Evolutionary conservation across 2,888 invertebrate genomes (phyloP), one percentile per base, ranked within the genome.

Genomic region (Ophion costatus): DNA sequence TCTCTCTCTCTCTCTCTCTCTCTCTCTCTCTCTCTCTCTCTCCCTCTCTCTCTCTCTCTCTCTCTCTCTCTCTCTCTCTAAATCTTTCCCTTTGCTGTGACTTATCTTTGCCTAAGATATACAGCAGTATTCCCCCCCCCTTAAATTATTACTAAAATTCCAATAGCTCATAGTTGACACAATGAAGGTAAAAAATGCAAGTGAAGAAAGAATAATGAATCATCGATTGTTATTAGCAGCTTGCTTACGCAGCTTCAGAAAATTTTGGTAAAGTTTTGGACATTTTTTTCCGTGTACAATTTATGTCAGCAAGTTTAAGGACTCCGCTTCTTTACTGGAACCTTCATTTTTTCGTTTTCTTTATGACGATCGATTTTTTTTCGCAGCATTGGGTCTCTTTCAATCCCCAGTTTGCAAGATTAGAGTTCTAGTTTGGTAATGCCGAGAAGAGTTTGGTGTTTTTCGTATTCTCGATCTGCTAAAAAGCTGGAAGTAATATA

Each of bases 91-190:
- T 70, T 67, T 51, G 20, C 56, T 59, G 71, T 45, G 64, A 57
- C 69, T 76, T 82, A 84, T 82, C 70, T 71, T 59, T 38, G 63
- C 17, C 17, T 29, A 22, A 74, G 29, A 74, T 61, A 45, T 45
- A 45, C 63, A 29, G 42, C 71, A 11, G 20, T 1, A 57, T 71
- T 71, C 29, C 29, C 17, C 22, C 69, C 9, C 22, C 51, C 20
- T 9, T 51, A 51, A 17, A 51, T 51, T 51, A 51, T 69, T 69
- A 51, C 51, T 69, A 14, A 7, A 7, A 22, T 14, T 20, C 24
- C 45, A 14, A 14, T 45, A 22, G 14, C 10, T 67, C 20, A 24
- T 45, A 67, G 22, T 67, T 22, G 22, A 67, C 51, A 17, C 14
- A 17, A 14, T 17, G 17, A 51, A 14, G 51, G 51, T 51, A 17